These are phyloP conservation scores for Cyprinodon variegatus DNA, from an alignment of 2,113 vertebrate genomes.

Conservation along the genomic window DNA sequence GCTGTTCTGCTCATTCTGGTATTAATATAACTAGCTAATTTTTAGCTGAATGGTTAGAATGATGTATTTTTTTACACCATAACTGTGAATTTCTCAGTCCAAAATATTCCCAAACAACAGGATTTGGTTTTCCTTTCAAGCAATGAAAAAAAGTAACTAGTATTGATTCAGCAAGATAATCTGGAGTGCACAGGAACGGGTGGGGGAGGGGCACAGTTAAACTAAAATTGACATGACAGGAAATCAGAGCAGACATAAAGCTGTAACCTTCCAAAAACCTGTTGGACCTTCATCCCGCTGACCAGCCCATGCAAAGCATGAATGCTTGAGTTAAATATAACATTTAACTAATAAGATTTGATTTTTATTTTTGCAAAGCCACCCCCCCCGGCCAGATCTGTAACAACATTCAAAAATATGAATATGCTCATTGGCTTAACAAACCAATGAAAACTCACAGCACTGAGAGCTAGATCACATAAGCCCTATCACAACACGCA, in stretches of 20 bases:
- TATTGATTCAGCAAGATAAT: too few species aligned
- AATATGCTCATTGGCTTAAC: conserved; percentile 9
- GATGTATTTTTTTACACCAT: not conserved
- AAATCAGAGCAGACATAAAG: too few species aligned
- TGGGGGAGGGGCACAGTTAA: not conserved
- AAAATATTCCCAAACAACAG: not conserved
- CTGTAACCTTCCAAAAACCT: too few species aligned
- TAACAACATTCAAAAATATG: conserved; percentile 13
- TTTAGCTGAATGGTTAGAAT: not conserved
- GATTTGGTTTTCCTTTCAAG: not conserved
- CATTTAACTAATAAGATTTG: too few species aligned
- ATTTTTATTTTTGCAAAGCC: not conserved
- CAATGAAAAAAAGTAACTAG: not conserved
- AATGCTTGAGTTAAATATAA: too few species aligned
- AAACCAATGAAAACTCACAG: conserved; percentile 4
- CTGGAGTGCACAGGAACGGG: too few species aligned
- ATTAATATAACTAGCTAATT: not conserved
- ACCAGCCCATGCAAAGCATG: too few species aligned
- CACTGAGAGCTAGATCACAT: conserved; percentile 34
- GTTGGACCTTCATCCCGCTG: too few species aligned
- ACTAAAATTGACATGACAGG: not conserved
- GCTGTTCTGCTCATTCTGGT: not conserved
- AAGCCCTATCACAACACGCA: conserved; percentile 53
- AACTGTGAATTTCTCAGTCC: not conserved
- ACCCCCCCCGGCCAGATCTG: conserved; percentile 26